A percentile compares a stretch with the other conserved stretches of the same genome.
Conservation (phyloP, 2,888 invertebrate species). For the Ornithoptera priamus region DNA sequence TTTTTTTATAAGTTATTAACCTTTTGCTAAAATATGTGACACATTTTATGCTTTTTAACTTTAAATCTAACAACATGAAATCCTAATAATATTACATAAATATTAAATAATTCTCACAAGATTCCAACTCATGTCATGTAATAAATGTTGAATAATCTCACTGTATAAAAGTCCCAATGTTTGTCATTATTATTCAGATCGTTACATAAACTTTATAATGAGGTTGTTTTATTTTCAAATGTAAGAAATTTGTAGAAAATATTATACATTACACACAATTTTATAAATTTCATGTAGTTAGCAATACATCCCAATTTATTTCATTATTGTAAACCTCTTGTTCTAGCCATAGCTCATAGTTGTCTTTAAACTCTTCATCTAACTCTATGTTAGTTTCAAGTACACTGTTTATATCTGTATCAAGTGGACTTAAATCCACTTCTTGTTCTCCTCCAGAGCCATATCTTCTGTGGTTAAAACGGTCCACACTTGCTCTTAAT, state of each 20-base stretch:
- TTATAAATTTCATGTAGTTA: slow-evolving; percentile 50
- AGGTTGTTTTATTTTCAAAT: slow-evolving; percentile 2
- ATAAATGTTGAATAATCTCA: slow-evolving; percentile 25
- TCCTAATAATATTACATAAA: slow-evolving; percentile 15
- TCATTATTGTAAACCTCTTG: slow-evolving; percentile 96
- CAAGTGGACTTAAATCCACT: slow-evolving; percentile 83
- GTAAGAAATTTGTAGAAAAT: slow-evolving; percentile 1
- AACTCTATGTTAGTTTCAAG: slow-evolving; percentile 89
- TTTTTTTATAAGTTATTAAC: slow-evolving; percentile 18
- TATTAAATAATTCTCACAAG: slow-evolving; percentile 17
- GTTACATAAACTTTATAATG: slow-evolving; percentile 17
- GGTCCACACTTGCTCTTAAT: slow-evolving; percentile 94
- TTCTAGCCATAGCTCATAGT: slow-evolving; percentile 97
- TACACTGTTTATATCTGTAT: slow-evolving; percentile 90
- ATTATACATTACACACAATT: not conserved
- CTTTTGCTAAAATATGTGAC: slow-evolving; percentile 21
- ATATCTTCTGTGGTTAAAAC: slow-evolving; percentile 97
- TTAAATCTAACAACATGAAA: slow-evolving; percentile 19
- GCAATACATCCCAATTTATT: slow-evolving; percentile 86
- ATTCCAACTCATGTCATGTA: slow-evolving; percentile 19
- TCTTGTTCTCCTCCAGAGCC: slow-evolving; percentile 77
- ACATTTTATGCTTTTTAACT: slow-evolving; percentile 21
- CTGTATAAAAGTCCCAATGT: slow-evolving; percentile 28
- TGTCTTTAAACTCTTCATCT: slow-evolving; percentile 94
- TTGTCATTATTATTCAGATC: not conserved